phyloP scores from a whole-genome alignment of 2,888 invertebrate genomes.

The Stenurella melanura region DNA sequence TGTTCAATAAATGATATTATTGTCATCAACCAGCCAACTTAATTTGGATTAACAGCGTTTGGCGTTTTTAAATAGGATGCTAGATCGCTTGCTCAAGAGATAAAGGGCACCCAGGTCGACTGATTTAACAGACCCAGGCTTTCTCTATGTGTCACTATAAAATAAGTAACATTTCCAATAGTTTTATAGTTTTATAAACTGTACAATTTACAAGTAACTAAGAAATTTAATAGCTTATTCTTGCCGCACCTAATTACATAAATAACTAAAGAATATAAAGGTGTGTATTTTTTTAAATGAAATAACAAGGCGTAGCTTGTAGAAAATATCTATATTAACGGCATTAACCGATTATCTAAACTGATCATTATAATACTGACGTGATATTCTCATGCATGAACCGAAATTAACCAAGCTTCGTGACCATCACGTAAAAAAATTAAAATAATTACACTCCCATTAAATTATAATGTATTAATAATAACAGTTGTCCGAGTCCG shows the following conservation, averaged over 20 bases:
- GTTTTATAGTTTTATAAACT: no score
- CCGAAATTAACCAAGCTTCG: conserved; percentile 43
- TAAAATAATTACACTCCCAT: conserved; percentile 45
- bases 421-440: conserved; percentile 46
- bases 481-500: conserved; percentile 46
- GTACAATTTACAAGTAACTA: no score
- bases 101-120: no score
- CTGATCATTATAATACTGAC: conserved; percentile 25
- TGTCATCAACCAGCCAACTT: no score
- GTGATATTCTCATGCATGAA: conserved; percentile 4
- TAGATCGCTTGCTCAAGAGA: no score
- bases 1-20: no score
- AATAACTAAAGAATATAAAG: background rate
- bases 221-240: no score
- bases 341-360: background rate
- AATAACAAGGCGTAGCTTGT: background rate
- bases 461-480: conserved; percentile 43
- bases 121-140: no score
- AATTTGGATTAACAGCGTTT: no score
- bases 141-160: no score
- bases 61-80: no score
- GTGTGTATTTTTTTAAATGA: background rate
- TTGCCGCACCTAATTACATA: background rate
- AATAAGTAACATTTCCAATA: no score
- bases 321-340: background rate